Evolutionary conservation across 2,888 invertebrate genomes (phyloP), one percentile per base, ranked within the genome.

Genomic region (Brenthis daphne): DNA sequence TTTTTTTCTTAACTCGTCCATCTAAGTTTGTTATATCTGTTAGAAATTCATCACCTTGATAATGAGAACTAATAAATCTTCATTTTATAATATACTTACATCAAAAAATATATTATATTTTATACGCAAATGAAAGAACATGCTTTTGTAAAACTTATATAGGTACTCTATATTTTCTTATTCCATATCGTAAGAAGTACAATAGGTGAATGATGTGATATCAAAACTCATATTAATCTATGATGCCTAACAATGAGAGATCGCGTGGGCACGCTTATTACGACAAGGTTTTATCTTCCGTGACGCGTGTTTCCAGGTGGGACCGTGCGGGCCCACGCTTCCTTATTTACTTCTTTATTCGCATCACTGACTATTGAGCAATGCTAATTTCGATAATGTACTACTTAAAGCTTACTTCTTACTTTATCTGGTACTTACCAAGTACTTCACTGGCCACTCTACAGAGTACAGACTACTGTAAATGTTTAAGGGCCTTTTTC

Each of bases 271-370:
- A 58, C 57, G 4, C 58, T 48, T 16, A 47, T 48, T 76, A 63
- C 71, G 73, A 81, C 79, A 83, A 78, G 77, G 83, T 83, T 82
- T 77, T 76, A 80, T 78, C 77, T 76, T 69, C 69, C 67, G 73
- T 74, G 76, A 76, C 71, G 75, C 76, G 73, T 73, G 74, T 76
- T 73, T 77, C 76, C 69, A 75, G 78, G 76, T 81, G 76, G 77
- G 76, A 80, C 81, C 74, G 65, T 79, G 72, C 75, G 72, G 56
- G 83, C 89, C 89, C 86, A 88, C 89, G 87, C 87, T 86, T 85
- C 88, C 88, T 85, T 82, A 81, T 81, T 86, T 84, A 83, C 83
- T 83, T 82, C 80, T 78, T 78, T 72, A 70, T 69, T 69, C 68
- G 74, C 68, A 64, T 74, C 75, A 67, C 56, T 69, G 66, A 61